Evolutionary conservation across 2,888 invertebrate genomes (phyloP), one percentile per base, ranked within the genome.

Genomic region (Calephelis perditalis): DNA sequence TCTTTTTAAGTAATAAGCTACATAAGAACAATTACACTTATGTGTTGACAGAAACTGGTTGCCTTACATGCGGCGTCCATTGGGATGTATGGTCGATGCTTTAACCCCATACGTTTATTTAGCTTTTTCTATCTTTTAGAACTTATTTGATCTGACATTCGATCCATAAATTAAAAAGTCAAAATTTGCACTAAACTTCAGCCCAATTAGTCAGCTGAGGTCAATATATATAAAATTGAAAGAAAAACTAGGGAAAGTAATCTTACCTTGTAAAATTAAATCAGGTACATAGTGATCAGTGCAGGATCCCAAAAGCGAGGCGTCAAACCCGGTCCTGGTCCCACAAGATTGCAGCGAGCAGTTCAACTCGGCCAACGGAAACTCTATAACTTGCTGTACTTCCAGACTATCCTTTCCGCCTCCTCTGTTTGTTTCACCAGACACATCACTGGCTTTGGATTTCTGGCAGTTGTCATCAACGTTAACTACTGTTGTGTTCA

Each of bases 181-280:
- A 26, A 26, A 26, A 26, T 26, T 26, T 26, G 26, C 26, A 26
- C 26, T 3, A 26, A 26, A 26, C 26, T 26, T 26, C 26, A 26
- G 26, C 26, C 26, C 3, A 26, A 26, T 26, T 3, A 26, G 3
- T 26, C 26, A 26, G 26, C 26, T 26, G 26, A 26, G 26, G 26
- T 26, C 8, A 7, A 40, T 4, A 40, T 40, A 40, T 40, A 6
- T 40, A 7, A 9, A 15, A 10, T 15, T 5, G 56, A 40, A 40
- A 43, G 15, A 11, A 10, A 44, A 43, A 26, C 49, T 49, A n/a
- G 40, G 7, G 10, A 57, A 57, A 35, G 9, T 43, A 37, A 60
- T 67, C 68, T 78, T 63, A 86, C 93, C 95, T 90, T 96, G 96
- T 72, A 96, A 88, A 65, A 95, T 93, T 92, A 96, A 93, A 87